Evolutionary conservation across 2,797 vertebrate genomes (phyloP), one percentile per base, ranked within the genome.

Genomic region (Falco cherrug): DNA sequence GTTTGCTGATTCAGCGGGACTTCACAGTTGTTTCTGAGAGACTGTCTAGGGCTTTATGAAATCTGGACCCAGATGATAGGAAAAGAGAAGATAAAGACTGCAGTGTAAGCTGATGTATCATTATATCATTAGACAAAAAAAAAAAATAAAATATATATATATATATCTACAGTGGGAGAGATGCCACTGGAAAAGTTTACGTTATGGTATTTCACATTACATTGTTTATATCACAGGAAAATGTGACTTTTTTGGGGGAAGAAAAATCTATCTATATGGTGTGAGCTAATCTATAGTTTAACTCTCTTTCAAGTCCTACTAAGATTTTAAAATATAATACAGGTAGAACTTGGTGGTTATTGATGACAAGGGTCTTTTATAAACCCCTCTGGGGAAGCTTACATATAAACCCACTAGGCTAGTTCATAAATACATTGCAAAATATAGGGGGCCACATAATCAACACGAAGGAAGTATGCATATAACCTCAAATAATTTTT

Each of bases 401-500:
- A 19, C 48, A 14, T n/a, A 47, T 8, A 56, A 91, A 71, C 24
- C 9, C 24, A 24, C 50, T 88, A 61, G 29, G 7, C 6, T 33
- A 76, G 75, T 80, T 51, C 37, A 60, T 59, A 93, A 89, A 89
- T 59, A 43, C 13, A 10, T 28, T 69, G 56, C 19, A 88, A 87
- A 85, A 86, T 70, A 53, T 51, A 54, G 33, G 15, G 37, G 29
- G 6, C 29, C 74, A 53, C n/a, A 61, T 70, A 88, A 95, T 92
- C 80, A 71, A 37, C 1, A 3, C 3, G 11, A 41, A 88, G 53
- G n/a, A 87, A 87, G 9, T 56, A 22, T 4, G 75, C 43, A 25
- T 82, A 48, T 26, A 87, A 73, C 43, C 37, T 86, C 75, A 87
- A 92, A 91, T 90, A 69, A 82, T 78, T 94, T 97, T 92, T 91